Evolutionary conservation across 2,888 invertebrate genomes (phyloP).

Genomic region (Dryadula phaetusa): DNA sequence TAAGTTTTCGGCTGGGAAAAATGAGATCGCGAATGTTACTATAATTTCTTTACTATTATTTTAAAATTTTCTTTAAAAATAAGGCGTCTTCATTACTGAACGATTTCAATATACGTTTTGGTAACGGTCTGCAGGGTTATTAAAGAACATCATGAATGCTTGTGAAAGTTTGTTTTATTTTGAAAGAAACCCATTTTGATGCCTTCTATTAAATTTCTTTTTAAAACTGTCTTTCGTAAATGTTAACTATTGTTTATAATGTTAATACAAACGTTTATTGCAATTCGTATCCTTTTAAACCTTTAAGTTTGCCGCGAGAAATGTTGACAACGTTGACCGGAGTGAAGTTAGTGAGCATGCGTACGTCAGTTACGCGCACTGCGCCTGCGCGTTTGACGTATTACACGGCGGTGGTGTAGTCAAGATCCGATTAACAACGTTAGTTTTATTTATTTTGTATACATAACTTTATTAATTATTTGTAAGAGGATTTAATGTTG

Average conservation of each 20-base stretch:
- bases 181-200: background rate
- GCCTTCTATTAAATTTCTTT: background rate
- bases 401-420: conserved; percentile 83
- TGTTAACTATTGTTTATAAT: background rate
- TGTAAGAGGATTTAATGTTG: conserved; percentile 48
- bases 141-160: background rate
- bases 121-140: background rate
- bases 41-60: background rate
- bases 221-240: background rate
- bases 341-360: conserved; percentile 77
- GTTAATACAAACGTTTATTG: conserved; percentile 5
- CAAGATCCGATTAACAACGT: conserved; percentile 84
- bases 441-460: conserved; percentile 68
- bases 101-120: background rate
- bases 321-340: conserved; percentile 52
- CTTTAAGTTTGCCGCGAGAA: conserved; percentile 46
- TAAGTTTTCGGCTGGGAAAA: conserved; percentile 62
- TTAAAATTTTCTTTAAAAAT: conserved; percentile 12
- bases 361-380: conserved; percentile 80
- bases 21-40: conserved; percentile 40
- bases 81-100: too few relatives aligned
- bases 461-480: conserved; percentile 45
- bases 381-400: conserved; percentile 83
- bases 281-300: background rate
- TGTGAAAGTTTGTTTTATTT: background rate